Evolutionary conservation across 2,888 invertebrate species (phyloP).

Genomic region (Odontomyia ornata): DNA sequence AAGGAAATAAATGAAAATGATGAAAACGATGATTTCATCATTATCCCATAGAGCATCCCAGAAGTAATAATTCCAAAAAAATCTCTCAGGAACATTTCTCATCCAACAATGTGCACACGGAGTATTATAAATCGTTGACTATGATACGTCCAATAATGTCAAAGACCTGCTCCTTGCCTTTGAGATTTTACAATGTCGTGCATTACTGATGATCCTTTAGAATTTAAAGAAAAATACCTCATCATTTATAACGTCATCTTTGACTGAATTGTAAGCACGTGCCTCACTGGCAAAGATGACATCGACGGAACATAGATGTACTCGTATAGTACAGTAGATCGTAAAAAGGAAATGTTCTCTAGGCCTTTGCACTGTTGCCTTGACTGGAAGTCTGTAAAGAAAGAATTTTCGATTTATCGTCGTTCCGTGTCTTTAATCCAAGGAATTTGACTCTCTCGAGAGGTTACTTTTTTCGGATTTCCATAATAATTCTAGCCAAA

Average conservation of each 20-base stretch:
- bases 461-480: slow-evolving; percentile 24
- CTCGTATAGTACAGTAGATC: too few relatives aligned
- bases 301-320: too few relatives aligned
- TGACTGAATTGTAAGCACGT: neutral
- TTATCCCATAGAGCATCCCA: neutral
- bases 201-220: neutral
- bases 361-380: neutral
- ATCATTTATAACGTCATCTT: neutral
- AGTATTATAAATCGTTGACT: too few relatives aligned
- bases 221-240: too few relatives aligned
- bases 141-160: too few relatives aligned
- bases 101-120: neutral
- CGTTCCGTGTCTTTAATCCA: neutral
- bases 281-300: neutral
- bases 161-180: neutral
- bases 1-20: too few relatives aligned
- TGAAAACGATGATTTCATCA: neutral
- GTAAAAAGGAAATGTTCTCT: neutral
- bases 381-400: neutral
- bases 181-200: neutral
- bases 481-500: slow-evolving; percentile 25
- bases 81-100: neutral
- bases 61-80: slow-evolving; percentile 8
- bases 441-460: neutral
- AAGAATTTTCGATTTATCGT: neutral